Conservation (phyloP, 2,797 vertebrate genomes). For the Hydrolagus colliei region DNA sequence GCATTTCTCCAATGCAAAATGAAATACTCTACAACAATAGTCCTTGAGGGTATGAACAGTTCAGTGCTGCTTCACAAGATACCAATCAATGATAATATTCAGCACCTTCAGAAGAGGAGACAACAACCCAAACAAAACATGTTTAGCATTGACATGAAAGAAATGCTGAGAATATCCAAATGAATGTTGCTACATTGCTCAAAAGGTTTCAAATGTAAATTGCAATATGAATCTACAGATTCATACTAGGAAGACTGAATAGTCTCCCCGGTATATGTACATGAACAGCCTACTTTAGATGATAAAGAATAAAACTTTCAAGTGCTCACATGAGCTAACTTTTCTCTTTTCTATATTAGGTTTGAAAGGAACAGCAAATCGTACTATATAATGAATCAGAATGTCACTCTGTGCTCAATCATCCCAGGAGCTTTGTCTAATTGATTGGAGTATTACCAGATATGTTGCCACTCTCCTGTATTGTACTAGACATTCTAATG, state of each 20-base stretch:
- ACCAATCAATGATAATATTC: too few species aligned
- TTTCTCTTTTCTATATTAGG: background rate
- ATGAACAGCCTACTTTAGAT: background rate
- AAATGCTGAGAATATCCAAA: too few species aligned
- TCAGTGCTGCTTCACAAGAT: too few species aligned
- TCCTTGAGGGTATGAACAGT: too few species aligned
- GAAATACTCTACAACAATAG: too few species aligned
- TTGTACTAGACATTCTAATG: background rate
- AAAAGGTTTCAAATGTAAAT: background rate
- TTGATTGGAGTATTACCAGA: slow-evolving; percentile 72
- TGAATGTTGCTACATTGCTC: background rate
- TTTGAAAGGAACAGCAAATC: background rate
- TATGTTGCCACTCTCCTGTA: slow-evolving; percentile 40
- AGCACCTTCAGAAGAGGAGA: too few species aligned
- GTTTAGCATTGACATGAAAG: too few species aligned
- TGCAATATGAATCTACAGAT: background rate
- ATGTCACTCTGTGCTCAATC: slow-evolving; percentile 50
- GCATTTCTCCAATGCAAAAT: too few species aligned
- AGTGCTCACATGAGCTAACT: background rate
- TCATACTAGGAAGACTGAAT: background rate
- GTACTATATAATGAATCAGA: background rate
- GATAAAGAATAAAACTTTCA: background rate
- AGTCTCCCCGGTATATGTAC: background rate
- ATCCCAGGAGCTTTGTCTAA: slow-evolving; percentile 67
- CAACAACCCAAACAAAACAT: too few species aligned